These are phyloP conservation scores for Alectoris magna DNA, from an alignment of 2,797 vertebrate genomes.

Conservation along the genomic window DNA sequence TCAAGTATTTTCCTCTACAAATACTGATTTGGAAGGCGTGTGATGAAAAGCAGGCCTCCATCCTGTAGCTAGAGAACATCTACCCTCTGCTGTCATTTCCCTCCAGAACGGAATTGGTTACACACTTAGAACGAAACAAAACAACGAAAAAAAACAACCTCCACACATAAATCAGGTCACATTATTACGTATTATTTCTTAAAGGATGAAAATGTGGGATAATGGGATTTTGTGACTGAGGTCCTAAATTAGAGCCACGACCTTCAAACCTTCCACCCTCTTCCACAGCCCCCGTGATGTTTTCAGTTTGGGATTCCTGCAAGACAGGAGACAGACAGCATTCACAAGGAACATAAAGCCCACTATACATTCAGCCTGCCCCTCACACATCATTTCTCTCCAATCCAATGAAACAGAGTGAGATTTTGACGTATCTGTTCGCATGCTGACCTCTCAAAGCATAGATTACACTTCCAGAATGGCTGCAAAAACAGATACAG, in stretches of 20 bases:
- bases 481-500: background rate
- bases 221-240: background rate
- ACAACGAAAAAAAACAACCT: background rate
- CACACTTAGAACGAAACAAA: background rate
- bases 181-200: background rate
- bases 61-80: background rate
- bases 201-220: background rate
- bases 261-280: conserved; percentile 1
- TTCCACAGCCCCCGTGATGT: background rate
- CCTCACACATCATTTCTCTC: background rate
- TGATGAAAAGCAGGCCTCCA: conserved; percentile 17
- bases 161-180: background rate
- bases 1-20: background rate
- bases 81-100: background rate
- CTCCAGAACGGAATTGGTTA: background rate
- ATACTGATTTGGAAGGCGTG: background rate
- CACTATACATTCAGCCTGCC: background rate
- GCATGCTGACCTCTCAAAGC: background rate
- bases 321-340: background rate
- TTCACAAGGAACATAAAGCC: background rate
- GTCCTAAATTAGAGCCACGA: conserved; percentile 6
- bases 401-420: background rate
- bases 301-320: background rate
- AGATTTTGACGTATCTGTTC: background rate
- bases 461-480: background rate